Evolutionary conservation across 2,113 vertebrate species (phyloP), one percentile per base, ranked within the genome.

Genomic region (Suncus etruscus): DNA sequence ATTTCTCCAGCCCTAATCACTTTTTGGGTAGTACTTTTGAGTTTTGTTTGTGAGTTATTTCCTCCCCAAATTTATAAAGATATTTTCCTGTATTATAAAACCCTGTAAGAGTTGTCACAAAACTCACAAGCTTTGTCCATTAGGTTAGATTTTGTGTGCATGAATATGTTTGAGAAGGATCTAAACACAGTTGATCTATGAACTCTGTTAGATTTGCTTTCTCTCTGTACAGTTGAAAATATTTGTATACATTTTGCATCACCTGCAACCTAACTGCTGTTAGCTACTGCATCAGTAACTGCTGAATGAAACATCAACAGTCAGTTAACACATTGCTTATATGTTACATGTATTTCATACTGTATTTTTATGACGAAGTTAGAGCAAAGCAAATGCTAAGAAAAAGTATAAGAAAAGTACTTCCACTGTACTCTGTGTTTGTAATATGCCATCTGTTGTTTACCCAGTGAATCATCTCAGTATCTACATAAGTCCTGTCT

Each of bases 21-120:
- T 63, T 91, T 94, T 87, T 58, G 48, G n/a, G 51, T 87, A 79
- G 50, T 76, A 16, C 11, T 31, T 86, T 95, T 68, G 32, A 11
- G 6, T 76, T 16, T 89, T 79, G 11, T 74, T 87, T 89, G 14
- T 89, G 70, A 90, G 80, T 86, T 15, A 18, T 73, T 88, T n/a
- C 48, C 18, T 12, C n/a, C 4, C 31, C 87, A 74, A 61, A 22
- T 3, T 77, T 18, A 68, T 74, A 51, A 73, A 81, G 45, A n/a
- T 65, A 90, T 51, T 92, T 87, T 87, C 20, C 11, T 78, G 0
- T 61, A 70, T 82, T 65, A 45, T 70, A 48, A 74, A 94, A 88
- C 2, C 15, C 29, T 88, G 32, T 90, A 87, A 72, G 12, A 77
- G 73, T 76, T 11, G 27, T 39, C 73, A 91, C 45, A 73, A 39